Conservation (phyloP, 2,113 vertebrate genomes). For the Antechinus flavipes region DNA sequence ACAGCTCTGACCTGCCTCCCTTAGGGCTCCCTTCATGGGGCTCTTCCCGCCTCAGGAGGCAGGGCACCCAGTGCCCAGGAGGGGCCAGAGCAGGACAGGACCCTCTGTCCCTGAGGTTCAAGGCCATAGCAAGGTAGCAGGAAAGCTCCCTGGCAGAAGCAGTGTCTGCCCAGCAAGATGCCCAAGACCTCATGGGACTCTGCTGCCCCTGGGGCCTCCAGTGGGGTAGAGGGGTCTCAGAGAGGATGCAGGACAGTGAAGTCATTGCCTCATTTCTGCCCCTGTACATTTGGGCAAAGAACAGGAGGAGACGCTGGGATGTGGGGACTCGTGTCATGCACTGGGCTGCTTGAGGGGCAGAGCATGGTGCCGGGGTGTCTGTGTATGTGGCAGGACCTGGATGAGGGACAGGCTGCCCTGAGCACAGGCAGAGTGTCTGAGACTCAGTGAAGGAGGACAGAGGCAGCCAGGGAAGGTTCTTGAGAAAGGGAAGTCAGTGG, state of each 20-base stretch:
- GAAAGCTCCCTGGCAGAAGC: constrained; percentile 21
- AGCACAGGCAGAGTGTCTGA: not conserved
- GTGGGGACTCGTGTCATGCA: not conserved
- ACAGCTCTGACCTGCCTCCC: constrained; percentile 68
- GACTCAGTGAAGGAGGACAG: not conserved
- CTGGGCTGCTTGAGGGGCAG: not conserved
- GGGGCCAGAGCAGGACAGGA: constrained; percentile 50
- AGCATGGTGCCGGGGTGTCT: not conserved
- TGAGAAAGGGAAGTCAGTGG: not conserved
- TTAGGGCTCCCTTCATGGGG: constrained; percentile 67
- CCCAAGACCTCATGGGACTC: constrained; percentile 4
- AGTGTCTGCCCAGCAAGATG: constrained; percentile 1
- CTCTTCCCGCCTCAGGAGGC: constrained; percentile 66
- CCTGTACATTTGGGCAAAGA: no score
- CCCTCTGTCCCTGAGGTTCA: constrained; percentile 51
- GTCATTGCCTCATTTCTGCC: no score
- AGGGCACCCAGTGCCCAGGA: constrained; percentile 51
- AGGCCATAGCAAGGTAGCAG: not conserved
- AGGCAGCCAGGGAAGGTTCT: not conserved
- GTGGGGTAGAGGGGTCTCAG: not conserved
- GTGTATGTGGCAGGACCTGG: not conserved
- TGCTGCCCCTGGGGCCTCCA: constrained; percentile 12
- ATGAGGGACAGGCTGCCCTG: not conserved
- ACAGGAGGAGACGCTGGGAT: not conserved
- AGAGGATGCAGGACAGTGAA: no score